phyloP scores from a whole-genome alignment of 35 echinoderm and acorn worm species.

The Patiria miniata region DNA sequence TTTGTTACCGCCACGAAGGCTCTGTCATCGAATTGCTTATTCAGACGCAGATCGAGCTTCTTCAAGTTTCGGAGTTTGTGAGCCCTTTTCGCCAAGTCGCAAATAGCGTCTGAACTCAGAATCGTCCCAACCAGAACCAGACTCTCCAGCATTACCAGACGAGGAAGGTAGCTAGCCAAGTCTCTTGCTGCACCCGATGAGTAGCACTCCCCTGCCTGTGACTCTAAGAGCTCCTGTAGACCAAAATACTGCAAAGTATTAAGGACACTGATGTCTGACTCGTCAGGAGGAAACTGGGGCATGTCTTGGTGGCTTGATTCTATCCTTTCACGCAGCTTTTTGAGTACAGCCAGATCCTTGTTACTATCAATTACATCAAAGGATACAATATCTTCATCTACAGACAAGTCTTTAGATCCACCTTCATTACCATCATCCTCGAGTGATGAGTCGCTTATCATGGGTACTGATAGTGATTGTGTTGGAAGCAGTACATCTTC shows the following conservation, averaged over 20 bases:
- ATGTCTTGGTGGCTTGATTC: too few relatives aligned
- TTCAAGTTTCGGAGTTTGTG: not conserved
- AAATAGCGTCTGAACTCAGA: not conserved
- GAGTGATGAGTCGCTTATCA: too few relatives aligned
- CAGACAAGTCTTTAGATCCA: too few relatives aligned
- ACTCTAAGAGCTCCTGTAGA: not conserved
- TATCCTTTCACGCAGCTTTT: too few relatives aligned
- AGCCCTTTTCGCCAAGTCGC: not conserved
- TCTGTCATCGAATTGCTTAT: not conserved
- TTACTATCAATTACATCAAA: too few relatives aligned
- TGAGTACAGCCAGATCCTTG: too few relatives aligned
- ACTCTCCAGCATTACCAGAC: not conserved
- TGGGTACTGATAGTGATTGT: too few relatives aligned
- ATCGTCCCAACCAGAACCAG: not conserved
- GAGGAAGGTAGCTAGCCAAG: not conserved
- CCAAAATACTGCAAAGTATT: not conserved
- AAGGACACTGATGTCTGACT: not conserved
- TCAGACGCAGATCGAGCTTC: not conserved
- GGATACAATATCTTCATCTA: too few relatives aligned
- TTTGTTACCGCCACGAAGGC: not conserved
- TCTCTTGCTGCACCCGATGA: not conserved
- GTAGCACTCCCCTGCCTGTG: not conserved
- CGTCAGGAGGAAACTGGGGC: too few relatives aligned
- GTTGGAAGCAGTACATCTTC: too few relatives aligned
- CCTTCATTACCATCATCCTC: too few relatives aligned